Evolutionary conservation across 2,888 invertebrate species (phyloP), one percentile per base, ranked within the genome.

Genomic region (Drymonia ruficornis): DNA sequence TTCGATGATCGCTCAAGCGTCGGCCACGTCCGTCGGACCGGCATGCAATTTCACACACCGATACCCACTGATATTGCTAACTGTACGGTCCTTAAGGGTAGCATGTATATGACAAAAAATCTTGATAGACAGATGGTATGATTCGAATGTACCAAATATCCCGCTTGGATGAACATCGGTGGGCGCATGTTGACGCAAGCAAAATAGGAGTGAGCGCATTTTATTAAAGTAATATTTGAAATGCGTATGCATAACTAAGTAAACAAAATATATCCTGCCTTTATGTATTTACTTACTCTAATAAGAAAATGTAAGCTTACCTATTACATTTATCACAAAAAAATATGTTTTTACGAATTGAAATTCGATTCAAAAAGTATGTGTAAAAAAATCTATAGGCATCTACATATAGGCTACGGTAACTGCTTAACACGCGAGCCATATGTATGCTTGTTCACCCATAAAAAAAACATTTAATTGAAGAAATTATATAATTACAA

Each of bases 11-110:
- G 65, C 56, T 72, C 65, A 74, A 68, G 67, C 64, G 56, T 61
- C 69, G 51, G 48, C 56, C 61, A 53, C 56, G 63, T 49, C 53
- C 59, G 61, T 61, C 70, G 65, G 74, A 78, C 77, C 74, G 79
- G 72, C 63, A 78, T 78, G 81, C 84, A 87, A 86, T 87, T 86
- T 86, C 86, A 82, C 86, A 84, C 81, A 63, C 75, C 82, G 74
- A 76, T 78, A 77, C 72, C 56, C 78, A 42, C 72, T 77, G 83
- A 85, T 86, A 86, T 86, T 83, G 76, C 83, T 78, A 74, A 80
- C 73, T 63, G 64, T 73, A 71, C 63, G 57, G 48, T 61, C 62
- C 76, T 74, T 65, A 64, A 56, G 72, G 63, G 57, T 62, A 67
- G 70, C 66, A 63, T 58, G 70, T 68, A 59, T 53, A 76, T 75